Base-by-base conservation (phyloP, 2,113 vertebrate species). In the Myrmecophaga tridactyla region DNA sequence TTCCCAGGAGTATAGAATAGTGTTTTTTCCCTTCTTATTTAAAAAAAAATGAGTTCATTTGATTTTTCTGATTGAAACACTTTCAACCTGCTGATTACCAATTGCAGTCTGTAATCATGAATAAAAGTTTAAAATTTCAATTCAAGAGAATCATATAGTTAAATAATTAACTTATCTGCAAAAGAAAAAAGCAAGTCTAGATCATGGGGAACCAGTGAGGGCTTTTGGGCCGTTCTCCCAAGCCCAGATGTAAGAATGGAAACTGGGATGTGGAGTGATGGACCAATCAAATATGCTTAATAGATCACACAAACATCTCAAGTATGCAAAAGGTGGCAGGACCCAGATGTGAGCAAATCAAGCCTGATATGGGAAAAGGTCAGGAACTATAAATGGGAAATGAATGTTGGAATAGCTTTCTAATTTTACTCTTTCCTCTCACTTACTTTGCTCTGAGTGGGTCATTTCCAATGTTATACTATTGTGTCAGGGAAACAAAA, bases 1-100 rank as follows among this genome's bases (percentile, higher is more conserved):
- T 94, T 89, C 96, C 96, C 97, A 87, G 70, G 97, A 81, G 96
- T 53, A 83, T 29, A 60, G 89, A 89, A 92, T 93, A 96, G 96
- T 97, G 86, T 78, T 87, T 92, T 92, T 96, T 92, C 92, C 65
- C 63, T 94, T 80, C 77, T 97, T 97, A 96, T 97, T 97, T 97
- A 76, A 76, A 76, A 72, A 96, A 91, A 96, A 96, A 97, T 94
- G 96, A 96, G 97, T 97, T 97, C 97, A 97, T 97, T 94, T 97
- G 95, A 94, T 96, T 93, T 96, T 95, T 84, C 94, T 97, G 96
- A 97, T 86, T 97, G 97, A 95, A 97, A 89, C 95, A 96, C 84
- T 83, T 76, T 96, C 51, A 91, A 89, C 92, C 84, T 82, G 83
- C 94, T 83, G 96, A 93, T 92, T 96, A 82, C 78, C 89, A 80